Percentiles rank a stretch among this genome's conserved stretches.
Conservation (phyloP, 2,888 invertebrate species). For the Fragum fragum region DNA sequence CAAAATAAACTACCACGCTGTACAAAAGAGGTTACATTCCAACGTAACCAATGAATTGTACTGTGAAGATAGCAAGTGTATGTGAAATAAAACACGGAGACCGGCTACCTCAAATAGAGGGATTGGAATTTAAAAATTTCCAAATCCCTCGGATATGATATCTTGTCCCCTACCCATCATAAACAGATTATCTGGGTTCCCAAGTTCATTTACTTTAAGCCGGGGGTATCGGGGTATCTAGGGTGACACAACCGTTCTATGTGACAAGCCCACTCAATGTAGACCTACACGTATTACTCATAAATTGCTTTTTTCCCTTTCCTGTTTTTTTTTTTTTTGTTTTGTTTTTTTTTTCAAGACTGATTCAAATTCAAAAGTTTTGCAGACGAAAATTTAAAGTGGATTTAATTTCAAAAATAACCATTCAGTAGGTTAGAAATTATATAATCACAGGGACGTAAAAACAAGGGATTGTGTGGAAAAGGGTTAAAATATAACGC, state of each 20-base stretch:
- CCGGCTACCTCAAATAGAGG: conserved; percentile 50
- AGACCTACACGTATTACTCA: not conserved
- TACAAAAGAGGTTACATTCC: conserved; percentile 42
- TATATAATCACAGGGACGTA: too few relatives aligned
- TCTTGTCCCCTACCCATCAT: conserved; percentile 65
- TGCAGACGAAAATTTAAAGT: too few relatives aligned
- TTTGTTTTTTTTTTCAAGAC: too few relatives aligned
- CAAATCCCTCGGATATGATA: conserved; percentile 66
- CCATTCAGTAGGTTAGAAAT: too few relatives aligned
- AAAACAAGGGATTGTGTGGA: too few relatives aligned
- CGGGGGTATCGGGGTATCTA: conserved; percentile 47
- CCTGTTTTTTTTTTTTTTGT: too few relatives aligned
- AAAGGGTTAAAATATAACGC: too few relatives aligned
- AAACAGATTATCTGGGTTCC: conserved; percentile 67
- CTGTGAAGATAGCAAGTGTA: conserved; percentile 48
- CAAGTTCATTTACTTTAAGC: conserved; percentile 65
- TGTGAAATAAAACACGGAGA: conserved; percentile 58
- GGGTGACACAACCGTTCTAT: conserved; percentile 22
- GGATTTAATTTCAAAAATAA: too few relatives aligned
- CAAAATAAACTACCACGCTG: conserved; percentile 1
- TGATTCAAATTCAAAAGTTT: too few relatives aligned
- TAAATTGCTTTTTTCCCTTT: not conserved
- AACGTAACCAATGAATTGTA: conserved; percentile 34
- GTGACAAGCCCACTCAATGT: not conserved
- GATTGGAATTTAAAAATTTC: conserved; percentile 63